These are phyloP conservation scores for Watersipora subatra DNA, from an alignment of 1,140 invertebrate species.

Conservation along the genomic window DNA sequence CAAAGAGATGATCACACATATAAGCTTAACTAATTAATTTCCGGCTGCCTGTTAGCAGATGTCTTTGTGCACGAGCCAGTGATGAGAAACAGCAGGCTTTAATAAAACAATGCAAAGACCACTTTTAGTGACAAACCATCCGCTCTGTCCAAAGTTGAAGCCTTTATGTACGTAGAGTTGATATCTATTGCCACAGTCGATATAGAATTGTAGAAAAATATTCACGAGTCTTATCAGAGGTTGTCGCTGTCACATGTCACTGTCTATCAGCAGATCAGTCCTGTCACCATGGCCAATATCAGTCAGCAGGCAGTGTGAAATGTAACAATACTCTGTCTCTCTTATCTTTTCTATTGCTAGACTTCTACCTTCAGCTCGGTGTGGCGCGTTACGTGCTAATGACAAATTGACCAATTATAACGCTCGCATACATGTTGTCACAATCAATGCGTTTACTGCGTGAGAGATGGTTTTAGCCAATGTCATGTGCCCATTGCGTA, in stretches of 20 bases:
- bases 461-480: neutral
- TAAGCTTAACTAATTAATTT: neutral
- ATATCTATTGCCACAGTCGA: neutral
- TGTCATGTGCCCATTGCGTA: neutral
- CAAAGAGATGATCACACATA: neutral
- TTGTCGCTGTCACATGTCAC: neutral
- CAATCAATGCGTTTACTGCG: neutral
- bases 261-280: neutral
- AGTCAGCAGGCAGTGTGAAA: neutral
- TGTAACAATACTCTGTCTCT: neutral
- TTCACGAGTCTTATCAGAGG: neutral
- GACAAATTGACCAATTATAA: neutral
- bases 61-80: neutral
- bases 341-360: neutral
- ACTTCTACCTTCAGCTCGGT: neutral
- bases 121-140: neutral
- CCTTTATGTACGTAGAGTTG: too few species aligned
- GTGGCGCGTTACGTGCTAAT: neutral
- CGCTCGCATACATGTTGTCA: neutral
- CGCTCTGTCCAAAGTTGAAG: too few species aligned
- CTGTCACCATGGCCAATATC: neutral
- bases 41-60: neutral
- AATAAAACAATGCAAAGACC: neutral
- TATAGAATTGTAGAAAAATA: neutral
- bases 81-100: neutral